These are phyloP conservation scores for Dolomedes plantarius DNA, from an alignment of 2,888 invertebrate genomes.

Conservation along the genomic window DNA sequence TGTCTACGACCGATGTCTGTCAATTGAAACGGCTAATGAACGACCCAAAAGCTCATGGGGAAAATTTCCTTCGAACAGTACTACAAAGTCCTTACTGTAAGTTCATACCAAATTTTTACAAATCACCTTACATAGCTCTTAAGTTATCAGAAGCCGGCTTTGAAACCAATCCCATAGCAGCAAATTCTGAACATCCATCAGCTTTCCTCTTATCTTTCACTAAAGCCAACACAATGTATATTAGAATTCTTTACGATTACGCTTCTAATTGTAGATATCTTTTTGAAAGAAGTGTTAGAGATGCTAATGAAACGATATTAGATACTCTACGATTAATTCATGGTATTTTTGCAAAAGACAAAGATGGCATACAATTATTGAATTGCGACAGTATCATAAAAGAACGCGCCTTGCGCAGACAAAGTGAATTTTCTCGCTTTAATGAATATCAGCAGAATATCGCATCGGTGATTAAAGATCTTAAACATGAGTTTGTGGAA, in stretches of 20 bases:
- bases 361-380: background rate
- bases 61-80: background rate
- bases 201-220: background rate
- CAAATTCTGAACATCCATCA: background rate
- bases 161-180: conserved; percentile 1
- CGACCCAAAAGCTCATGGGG: background rate
- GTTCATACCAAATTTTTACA: background rate
- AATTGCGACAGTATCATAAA: background rate
- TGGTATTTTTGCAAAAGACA: background rate
- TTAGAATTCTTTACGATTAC: background rate
- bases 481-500: background rate
- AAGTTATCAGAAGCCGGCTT: conserved; percentile 19
- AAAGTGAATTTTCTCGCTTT: background rate
- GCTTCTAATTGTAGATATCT: background rate
- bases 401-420: too few species aligned
- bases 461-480: background rate
- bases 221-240: background rate
- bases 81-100: background rate
- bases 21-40: background rate
- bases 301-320: background rate
- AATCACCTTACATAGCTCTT: background rate
- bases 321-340: background rate
- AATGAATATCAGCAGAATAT: background rate
- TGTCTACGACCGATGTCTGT: background rate
- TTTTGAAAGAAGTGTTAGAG: background rate